Percentiles rank a stretch among this genome's conserved stretches.
These are phyloP conservation scores for Danio tinwini DNA, from an alignment of 2,797 vertebrate genomes.

Conservation along the genomic window DNA sequence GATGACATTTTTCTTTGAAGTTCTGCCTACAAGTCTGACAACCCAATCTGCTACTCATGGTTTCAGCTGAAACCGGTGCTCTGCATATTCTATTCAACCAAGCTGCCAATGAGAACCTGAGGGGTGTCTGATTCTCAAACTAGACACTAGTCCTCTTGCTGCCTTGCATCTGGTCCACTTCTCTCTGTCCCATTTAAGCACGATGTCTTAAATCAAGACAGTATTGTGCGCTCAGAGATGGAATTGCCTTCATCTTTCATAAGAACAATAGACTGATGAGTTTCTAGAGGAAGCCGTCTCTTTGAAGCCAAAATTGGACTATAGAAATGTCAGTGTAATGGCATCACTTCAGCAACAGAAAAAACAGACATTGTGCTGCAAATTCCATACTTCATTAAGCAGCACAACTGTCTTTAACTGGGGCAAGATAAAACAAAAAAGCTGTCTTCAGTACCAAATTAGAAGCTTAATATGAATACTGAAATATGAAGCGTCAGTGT, in stretches of 20 bases:
- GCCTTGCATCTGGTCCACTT: background rate
- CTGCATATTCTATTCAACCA: background rate
- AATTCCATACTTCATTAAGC: conserved; percentile 13
- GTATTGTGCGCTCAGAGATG: conserved; percentile 6
- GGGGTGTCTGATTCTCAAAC: conserved; percentile 1
- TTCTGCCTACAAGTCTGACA: background rate
- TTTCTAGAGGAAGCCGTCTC: background rate
- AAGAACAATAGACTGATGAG: conserved; percentile 22
- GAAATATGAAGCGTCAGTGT: background rate
- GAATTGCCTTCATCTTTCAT: conserved; percentile 9
- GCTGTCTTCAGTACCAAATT: background rate
- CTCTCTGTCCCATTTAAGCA: background rate
- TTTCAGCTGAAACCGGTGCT: conserved; percentile 5
- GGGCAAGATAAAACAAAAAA: background rate
- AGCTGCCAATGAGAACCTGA: conserved; percentile 2
- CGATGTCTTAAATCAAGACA: background rate
- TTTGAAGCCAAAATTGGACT: conserved; percentile 27
- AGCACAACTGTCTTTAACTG: conserved; percentile 8
- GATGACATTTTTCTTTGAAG: background rate
- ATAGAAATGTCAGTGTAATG: background rate
- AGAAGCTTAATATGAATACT: background rate
- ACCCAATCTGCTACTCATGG: background rate
- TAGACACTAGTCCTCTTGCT: background rate
- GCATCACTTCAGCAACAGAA: conserved; percentile 14
- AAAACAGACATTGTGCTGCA: conserved; percentile 25